Base-by-base conservation (phyloP, 2,113 vertebrate species). In the Carollia perspicillata region DNA sequence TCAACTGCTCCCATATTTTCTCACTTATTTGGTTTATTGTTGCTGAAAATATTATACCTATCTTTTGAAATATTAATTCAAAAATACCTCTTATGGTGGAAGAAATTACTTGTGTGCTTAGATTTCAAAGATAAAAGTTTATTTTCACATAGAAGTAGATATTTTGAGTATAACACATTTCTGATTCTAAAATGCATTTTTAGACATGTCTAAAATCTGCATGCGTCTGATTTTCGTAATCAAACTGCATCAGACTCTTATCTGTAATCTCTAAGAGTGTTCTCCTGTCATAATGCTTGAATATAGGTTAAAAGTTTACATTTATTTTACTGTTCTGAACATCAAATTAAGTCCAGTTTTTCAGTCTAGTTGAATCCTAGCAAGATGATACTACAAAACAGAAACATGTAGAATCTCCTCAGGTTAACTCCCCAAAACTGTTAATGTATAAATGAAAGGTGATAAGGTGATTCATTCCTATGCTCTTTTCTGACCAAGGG, bases 11-110 rank as follows among this genome's bases (percentile, higher is more conserved):
- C 28, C 58, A 30, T 40, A 85, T 37, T 28, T 79, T 79, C 23
- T 94, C 49, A 85, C 77, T 89, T 80, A 80, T 51, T 89, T 95
- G 26, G 6, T 53, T 86, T 85, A 69, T 37, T 7, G 28, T 78
- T 78, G 22, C 9, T 87, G 35, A 71, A 53, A 47, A 86, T 26
- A 58, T 58, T 53, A 22, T 68, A 90, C 77, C 8, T 69, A 79
- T 63, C 1, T 87, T 93, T 69, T 95, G 53, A 96, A 95, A 74
- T 80, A 80, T 44, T 95, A 86, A 95, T 68, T 66, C 53, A 69
- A 85, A 95, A 89, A 37, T 47, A 77, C 47, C 12, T 40, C 74
- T 55, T 66, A 71, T 40, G 26, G n/a, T 51, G 68, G 74, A 92
- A 55, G 65, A 80, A 86, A 91, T n/a, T 44, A 58, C 6, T 33